Evolutionary conservation across 2,113 vertebrate species (phyloP), one percentile per base, ranked within the genome.

Genomic region (Xyliphius kryptos): DNA sequence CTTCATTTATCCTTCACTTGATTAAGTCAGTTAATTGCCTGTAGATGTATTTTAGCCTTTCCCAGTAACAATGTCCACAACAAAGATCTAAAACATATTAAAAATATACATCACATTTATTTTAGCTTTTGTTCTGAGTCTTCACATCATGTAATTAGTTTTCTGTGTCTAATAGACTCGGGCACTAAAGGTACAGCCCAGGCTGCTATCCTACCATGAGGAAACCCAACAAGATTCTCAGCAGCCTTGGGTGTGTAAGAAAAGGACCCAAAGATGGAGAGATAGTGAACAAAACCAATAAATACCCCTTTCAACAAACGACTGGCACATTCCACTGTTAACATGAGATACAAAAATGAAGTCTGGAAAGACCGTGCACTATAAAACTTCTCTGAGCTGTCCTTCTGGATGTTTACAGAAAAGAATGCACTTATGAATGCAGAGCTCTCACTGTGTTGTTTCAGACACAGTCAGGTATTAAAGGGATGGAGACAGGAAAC

Each of bases 81-180:
- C 40, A 41, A 10, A 41, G 2, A 41, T 12, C 40, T 41, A 9
- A 41, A 41, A 12, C 26, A 32, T 32, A 32, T 3, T 68, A 85
- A 88, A 88, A 89, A 89, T 85, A 89, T 82, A 89, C 85, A 82
- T 84, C 81, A 88, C 86, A 84, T 89, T 88, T 89, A 89, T 89
- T 89, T 73, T 79, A 78, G 80, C 78, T 76, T 77, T 32, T 32
- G 26, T 32, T 6, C 26, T 32, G 26, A 32, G 4, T 82, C 77
- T 84, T 67, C 73, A 70, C 71, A 75, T 78, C 78, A 65, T 70
- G 79, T 85, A 78, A 83, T 5, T 12, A 14, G 13, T 41, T 41
- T 38, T 41, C 40, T 41, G 9, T 41, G 10, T 41, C 13, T 41
- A 75, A 81, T 36, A 72, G 66, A 36, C 56, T 41, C 61, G 71